phyloP scores from a whole-genome alignment of 1,140 invertebrate species.

The Babylonia areolata region DNA sequence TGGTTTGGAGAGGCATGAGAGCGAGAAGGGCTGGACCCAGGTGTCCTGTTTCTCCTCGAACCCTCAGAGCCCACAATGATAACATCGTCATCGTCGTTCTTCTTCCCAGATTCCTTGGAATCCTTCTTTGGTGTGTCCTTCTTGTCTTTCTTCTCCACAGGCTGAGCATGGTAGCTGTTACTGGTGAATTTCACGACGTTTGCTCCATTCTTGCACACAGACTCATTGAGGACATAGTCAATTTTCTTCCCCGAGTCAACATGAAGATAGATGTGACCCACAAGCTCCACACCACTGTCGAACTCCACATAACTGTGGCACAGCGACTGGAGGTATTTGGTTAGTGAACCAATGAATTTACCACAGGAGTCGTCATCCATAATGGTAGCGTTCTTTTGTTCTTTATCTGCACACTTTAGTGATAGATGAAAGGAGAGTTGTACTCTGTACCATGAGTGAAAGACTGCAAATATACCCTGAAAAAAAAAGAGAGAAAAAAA shows the following conservation, averaged over 20 bases:
- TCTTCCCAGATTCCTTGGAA: slow-evolving; percentile 16
- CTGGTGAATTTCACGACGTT: slow-evolving; percentile 47
- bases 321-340: slow-evolving; percentile 46
- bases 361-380: slow-evolving; percentile 49
- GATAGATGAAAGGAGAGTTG: not conserved
- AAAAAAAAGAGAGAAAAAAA: not conserved
- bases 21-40: not conserved
- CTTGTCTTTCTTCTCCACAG: slow-evolving; percentile 34
- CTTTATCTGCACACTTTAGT: not conserved
- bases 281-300: slow-evolving; percentile 46
- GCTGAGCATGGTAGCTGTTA: slow-evolving; percentile 51
- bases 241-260: slow-evolving; percentile 49
- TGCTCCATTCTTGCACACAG: slow-evolving; percentile 48
- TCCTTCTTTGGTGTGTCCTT: slow-evolving; percentile 22
- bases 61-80: slow-evolving; percentile 40
- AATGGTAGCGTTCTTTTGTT: not conserved
- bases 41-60: not conserved
- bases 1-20: not conserved
- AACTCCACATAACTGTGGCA: slow-evolving; percentile 50
- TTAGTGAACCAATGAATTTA: slow-evolving; percentile 45
- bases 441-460: not conserved
- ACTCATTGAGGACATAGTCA: slow-evolving; percentile 51
- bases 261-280: slow-evolving; percentile 47
- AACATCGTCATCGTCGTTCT: slow-evolving; percentile 39
- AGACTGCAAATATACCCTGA: not conserved